Base-by-base conservation (phyloP, 2,797 vertebrate genomes). In the Heteromormyrus szaboi region DNA sequence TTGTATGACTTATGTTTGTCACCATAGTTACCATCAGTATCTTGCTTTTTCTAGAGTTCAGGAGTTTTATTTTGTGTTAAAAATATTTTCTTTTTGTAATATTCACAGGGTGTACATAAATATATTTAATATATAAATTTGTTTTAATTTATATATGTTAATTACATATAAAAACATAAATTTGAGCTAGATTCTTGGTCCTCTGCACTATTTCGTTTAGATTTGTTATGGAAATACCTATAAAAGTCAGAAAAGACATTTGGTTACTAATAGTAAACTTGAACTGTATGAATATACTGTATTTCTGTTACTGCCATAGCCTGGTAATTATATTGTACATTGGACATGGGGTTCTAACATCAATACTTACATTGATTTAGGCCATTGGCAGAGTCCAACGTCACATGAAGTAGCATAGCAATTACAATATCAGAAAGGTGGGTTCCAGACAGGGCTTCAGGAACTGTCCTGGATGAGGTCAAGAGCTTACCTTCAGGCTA, bases 81-180 rank as follows among this genome's bases (percentile, higher is more conserved):
- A 92, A 88, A 92, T 93, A 92, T n/a, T 44, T 51, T 17, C 17
- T 46, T 19, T 85, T 51, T 51, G 90, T 92, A 93, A 93, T 90
- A 91, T 94, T 94, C 94, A 94, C 93, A 95, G 88, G 93, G 93
- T 96, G 95, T 96, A 95, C 89, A 95, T 94, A 59, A 59, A 95
- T 94, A 94, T 93, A 95, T 94, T 93, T 95, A 59, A 96, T 94
- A 94, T 95, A 93, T 95, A 94, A 94, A 92, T 95, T 95, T 94
- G 93, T 95, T 92, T 92, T 93, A 93, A 94, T 92, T 90, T 95
- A 93, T 94, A 95, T 94, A 95, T 95, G 92, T 94, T 92, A 81
- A 22, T 79, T 93, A 94, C 95, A 95, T 95, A 33, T 96, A 94
- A 95, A 95, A 94, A 92, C 92, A 91, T 89, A n/a, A 87, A 93